Percentiles rank a stretch among this genome's conserved stretches.
Conservation (phyloP, 1,140 invertebrate genomes). For the Papilio machaon region DNA sequence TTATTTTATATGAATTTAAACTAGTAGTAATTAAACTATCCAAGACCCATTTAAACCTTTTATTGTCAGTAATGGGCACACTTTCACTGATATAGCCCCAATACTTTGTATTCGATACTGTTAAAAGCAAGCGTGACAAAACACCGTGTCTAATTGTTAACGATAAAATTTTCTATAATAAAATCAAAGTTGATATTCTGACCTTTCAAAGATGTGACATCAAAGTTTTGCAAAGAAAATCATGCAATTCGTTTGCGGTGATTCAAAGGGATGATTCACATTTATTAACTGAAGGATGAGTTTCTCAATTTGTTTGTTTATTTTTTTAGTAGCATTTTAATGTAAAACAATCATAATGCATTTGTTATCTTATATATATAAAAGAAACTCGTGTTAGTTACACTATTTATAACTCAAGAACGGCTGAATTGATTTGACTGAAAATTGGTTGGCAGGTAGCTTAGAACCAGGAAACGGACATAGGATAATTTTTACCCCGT, state of each 20-base stretch:
- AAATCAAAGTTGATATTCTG: background rate
- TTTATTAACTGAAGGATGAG: too few relatives aligned
- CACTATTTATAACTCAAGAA: too few relatives aligned
- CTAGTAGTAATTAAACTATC: background rate
- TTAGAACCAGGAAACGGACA: too few relatives aligned
- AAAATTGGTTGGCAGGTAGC: too few relatives aligned
- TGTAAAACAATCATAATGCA: too few relatives aligned
- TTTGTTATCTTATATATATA: too few relatives aligned
- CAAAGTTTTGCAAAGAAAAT: background rate
- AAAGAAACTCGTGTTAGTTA: too few relatives aligned
- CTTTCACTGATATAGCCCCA: slow-evolving; percentile 26
- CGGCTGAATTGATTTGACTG: too few relatives aligned
- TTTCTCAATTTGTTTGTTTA: too few relatives aligned
- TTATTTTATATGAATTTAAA: background rate
- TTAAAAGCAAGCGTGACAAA: slow-evolving; percentile 17
- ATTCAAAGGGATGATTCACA: background rate
- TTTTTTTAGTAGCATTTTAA: too few relatives aligned
- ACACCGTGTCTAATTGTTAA: background rate
- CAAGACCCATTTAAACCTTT: slow-evolving; percentile 1
- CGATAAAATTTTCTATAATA: slow-evolving; percentile 12
- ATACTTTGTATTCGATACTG: slow-evolving; percentile 6
- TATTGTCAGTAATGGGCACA: slow-evolving; percentile 1
- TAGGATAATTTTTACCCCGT: too few relatives aligned
- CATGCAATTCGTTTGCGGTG: background rate
- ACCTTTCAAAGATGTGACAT: slow-evolving; percentile 1